Conservation (phyloP, 2,797 vertebrate genomes). For the Corythornis leucogaster region DNA sequence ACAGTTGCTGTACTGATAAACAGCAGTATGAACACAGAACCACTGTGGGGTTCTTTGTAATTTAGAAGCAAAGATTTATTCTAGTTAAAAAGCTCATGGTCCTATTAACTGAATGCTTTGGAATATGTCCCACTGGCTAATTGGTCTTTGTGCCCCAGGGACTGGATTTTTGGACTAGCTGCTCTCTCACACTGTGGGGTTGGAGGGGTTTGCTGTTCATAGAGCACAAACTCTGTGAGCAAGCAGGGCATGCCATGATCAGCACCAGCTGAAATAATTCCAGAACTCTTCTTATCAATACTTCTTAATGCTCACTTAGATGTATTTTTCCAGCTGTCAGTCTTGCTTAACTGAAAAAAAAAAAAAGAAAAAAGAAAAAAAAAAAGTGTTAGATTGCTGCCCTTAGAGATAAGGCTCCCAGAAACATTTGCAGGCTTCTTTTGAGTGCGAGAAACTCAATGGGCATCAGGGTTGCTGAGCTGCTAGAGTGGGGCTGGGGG, state of each 20-base stretch:
- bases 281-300: neutral
- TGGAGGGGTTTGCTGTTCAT: neutral
- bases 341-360: neutral
- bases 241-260: neutral
- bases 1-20: fast-evolving
- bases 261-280: neutral
- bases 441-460: neutral
- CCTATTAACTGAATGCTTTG: neutral
- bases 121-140: neutral
- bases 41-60: neutral
- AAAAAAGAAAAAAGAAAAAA: no score
- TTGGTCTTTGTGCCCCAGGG: neutral
- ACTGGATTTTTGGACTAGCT: neutral
- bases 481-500: neutral
- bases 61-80: neutral
- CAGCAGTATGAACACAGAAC: neutral
- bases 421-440: neutral
- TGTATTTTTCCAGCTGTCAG: neutral
- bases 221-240: neutral
- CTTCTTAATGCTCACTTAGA: neutral
- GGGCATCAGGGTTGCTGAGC: neutral
- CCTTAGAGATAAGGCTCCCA: neutral
- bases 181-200: neutral
- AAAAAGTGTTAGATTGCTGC: neutral
- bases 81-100: neutral